Evolutionary conservation across 1,140 invertebrate genomes (phyloP), one percentile per base, ranked within the genome.

Genomic region (Dendrolimus punctatus): DNA sequence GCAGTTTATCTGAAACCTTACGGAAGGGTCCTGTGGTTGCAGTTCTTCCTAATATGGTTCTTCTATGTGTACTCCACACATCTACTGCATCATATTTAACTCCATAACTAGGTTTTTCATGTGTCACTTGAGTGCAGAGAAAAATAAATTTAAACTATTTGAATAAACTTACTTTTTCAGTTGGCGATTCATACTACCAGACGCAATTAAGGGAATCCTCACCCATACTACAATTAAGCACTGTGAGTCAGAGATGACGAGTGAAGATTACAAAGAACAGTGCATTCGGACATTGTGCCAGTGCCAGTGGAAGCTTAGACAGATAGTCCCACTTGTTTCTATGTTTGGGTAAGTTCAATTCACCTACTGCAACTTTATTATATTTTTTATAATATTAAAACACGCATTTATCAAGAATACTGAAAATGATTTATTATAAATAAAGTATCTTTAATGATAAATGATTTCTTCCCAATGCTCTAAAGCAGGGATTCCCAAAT

Each of bases 261-360:
- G 58, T 37, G 57, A 41, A 8, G 74, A 80, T 6, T 85, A 73
- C 53, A 83, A 77, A 48, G 52, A 58, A 5, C 76, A 85, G 57
- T 79, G 77, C 57, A 49, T 83, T 0, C 67, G 67, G 10, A 76
- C 68, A 6, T 57, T 85, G 8, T 78, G 79, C 36, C 72, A 83
- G 53, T 82, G 73, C 55, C 39, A 53, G 4, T 85, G 82, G 82
- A 67, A 55, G n/a, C 74, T 80, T 44, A 57, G 55, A 6, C 82
- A 85, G 49, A 49, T 80, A 47, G 73, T 83, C 5, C 77, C 77
- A 46, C 59, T 85, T 2, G 57, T 74, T 51, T 70, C 80, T 49
- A 85, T 83, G 80, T 85, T 83, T 49, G 78, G 75, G 82, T 85
- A 38, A 66, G 70, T 54, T 37, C 2, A 37, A 23, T n/a, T n/a